Conservation (phyloP, 2,888 invertebrate species). For the Rambutsinella grinnellia region DNA sequence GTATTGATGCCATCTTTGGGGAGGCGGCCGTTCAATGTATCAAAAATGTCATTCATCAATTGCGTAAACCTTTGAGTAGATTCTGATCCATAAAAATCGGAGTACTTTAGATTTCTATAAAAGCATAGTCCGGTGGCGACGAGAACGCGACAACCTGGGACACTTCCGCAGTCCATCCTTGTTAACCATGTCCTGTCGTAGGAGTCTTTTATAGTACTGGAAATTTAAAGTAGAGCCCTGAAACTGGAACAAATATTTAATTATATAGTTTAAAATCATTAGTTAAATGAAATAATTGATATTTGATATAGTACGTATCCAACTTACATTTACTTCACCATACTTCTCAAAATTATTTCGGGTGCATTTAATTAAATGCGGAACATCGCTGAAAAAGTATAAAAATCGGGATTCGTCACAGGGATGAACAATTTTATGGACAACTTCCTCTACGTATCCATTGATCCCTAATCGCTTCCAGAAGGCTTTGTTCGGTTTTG, state of each 20-base stretch:
- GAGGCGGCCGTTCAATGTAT: conserved; percentile 19
- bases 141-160: conserved; percentile 12
- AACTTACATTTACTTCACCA: conserved; percentile 7
- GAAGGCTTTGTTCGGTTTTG: conserved; percentile 38
- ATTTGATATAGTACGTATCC: no score
- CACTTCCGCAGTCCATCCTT: conserved; percentile 12
- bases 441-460: background rate
- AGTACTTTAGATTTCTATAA: background rate
- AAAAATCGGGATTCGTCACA: conserved; percentile 12
- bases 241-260: conserved; percentile 22
- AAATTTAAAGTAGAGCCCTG: conserved; percentile 11
- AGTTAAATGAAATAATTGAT: no score
- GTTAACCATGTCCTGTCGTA: background rate
- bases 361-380: conserved; percentile 38
- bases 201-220: conserved; percentile 18
- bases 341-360: conserved; percentile 36
- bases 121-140: background rate
- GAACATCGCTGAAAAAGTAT: conserved; percentile 29
- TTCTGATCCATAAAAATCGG: background rate
- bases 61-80: conserved; percentile 15
- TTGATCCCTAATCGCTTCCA: conserved; percentile 26
- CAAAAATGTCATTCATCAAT: conserved; percentile 25
- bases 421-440: conserved; percentile 27
- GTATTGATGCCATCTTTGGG: conserved; percentile 9
- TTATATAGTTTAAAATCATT: no score